These are phyloP conservation scores for Diplosoma virens DNA, from an alignment of 23 tunicate genomes.

Conservation along the genomic window DNA sequence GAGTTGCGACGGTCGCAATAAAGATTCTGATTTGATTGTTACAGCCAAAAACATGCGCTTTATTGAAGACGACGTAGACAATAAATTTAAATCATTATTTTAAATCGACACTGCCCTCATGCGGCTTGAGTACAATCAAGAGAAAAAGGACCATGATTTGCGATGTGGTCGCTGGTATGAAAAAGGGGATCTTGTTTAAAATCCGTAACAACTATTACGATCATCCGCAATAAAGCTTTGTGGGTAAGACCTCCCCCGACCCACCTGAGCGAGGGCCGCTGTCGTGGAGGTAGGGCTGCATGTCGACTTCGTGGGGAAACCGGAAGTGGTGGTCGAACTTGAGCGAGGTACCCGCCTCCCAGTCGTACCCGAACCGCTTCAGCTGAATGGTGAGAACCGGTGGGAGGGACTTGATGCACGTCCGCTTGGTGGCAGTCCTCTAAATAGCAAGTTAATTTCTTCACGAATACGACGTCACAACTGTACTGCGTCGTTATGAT, in stretches of 20 bases:
- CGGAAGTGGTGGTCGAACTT: slow-evolving; percentile 87
- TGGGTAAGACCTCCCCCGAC: not conserved
- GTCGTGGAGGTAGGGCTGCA: slow-evolving; percentile 75
- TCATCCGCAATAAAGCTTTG: not conserved
- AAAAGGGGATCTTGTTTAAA: not conserved
- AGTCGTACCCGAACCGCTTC: slow-evolving; percentile 94
- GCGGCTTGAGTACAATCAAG: too few species aligned
- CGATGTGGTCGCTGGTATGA: not conserved
- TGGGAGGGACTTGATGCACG: slow-evolving; percentile 89
- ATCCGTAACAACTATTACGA: not conserved
- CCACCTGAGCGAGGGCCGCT: not conserved
- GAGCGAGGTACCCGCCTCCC: slow-evolving; percentile 83
- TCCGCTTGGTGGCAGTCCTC: slow-evolving; percentile 76
- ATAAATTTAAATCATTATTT: too few species aligned
- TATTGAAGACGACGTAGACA: too few species aligned
- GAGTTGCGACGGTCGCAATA: too few species aligned
- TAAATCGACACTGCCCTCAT: too few species aligned
- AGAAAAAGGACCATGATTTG: too few species aligned
- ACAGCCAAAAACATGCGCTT: too few species aligned
- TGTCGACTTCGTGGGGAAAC: slow-evolving; percentile 87
- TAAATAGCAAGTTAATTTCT: too few species aligned
- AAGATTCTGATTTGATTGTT: too few species aligned
- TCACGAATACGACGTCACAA: too few species aligned
- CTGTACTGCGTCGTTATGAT: too few species aligned
- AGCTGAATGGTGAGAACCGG: slow-evolving; percentile 86